Base-by-base conservation (phyloP, 2,888 invertebrate genomes). In the Polydrusus pterygomalis region DNA sequence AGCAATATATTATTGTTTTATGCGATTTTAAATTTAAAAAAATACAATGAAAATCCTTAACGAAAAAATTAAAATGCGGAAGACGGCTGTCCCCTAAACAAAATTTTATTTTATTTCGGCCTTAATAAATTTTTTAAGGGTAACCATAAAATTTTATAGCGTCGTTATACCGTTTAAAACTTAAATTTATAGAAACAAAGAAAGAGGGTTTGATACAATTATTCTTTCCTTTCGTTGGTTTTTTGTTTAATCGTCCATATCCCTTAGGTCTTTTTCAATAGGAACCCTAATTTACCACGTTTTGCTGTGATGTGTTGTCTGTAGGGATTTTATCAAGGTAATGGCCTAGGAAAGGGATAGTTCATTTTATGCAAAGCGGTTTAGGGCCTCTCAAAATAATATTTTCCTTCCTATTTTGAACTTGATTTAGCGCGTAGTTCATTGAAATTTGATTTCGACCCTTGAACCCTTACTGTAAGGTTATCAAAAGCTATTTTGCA, bases 321-420 rank as follows among this genome's bases (percentile, higher is more conserved):
- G 30, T 54, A 54, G 54, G 54, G 54, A 54, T 54, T 54, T 54
- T 54, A 54, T 54, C 54, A 54, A 54, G 54, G 54, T 54, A 54
- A 54, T 54, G 54, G 25, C 34, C 9, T 54, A 9, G 25, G n/a
- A 54, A 54, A 54, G 20, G 54, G 25, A 54, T 54, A 54, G 54
- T 20, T 54, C 54, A 11, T 54, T 54, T 54, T 20, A 54, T 54
- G 54, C 54, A 54, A 54, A 54, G 30, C 54, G 54, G 54, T 54
- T 54, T 54, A 54, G 54, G 54, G 54, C 54, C 54, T 20, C 25
- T 54, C 51, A 54, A 54, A 54, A 54, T 54, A 54, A 54, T 54
- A 54, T 54, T 54, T 54, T 54, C 54, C 25, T 54, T 25, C 51
- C 54, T 25, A 54, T 54, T 25, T 54, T 30, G 25, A 30, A 54